These are phyloP conservation scores for Orius laevigatus DNA, from an alignment of 1,140 invertebrate genomes.

Conservation along the genomic window DNA sequence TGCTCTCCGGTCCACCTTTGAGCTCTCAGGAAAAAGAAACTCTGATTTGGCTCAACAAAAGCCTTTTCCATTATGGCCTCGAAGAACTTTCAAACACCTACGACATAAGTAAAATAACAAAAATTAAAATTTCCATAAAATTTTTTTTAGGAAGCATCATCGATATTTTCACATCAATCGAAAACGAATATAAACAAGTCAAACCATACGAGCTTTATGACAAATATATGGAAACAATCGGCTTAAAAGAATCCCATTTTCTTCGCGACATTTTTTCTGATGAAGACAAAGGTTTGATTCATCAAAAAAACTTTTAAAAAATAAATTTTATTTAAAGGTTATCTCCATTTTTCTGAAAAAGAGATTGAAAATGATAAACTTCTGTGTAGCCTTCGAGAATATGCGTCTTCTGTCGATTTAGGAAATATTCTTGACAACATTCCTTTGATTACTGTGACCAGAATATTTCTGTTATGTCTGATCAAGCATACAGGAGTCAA, in stretches of 20 bases:
- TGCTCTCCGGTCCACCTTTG: constrained; percentile 33
- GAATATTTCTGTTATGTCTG: constrained; percentile 34
- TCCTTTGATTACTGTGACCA: constrained; percentile 31
- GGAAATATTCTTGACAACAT: constrained; percentile 25
- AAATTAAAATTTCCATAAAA: too few species aligned
- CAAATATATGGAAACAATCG: constrained; percentile 12
- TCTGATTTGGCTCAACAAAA: constrained; percentile 33
- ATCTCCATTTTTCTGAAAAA: constrained; percentile 12
- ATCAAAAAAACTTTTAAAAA: neutral
- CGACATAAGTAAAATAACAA: constrained; percentile 19
- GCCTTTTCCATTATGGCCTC: constrained; percentile 38
- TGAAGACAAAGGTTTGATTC: constrained; percentile 4
- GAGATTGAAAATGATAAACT: constrained; percentile 11
- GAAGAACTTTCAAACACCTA: constrained; percentile 21
- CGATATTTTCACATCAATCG: constrained; percentile 10
- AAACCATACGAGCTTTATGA: constrained; percentile 6
- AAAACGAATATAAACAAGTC: neutral
- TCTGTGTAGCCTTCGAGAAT: constrained; percentile 10
- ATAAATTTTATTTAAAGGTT: constrained; percentile 9
- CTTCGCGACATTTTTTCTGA: constrained; percentile 6
- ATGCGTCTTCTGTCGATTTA: constrained; percentile 9
- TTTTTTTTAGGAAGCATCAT: constrained; percentile 9
- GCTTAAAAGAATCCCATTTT: constrained; percentile 12
- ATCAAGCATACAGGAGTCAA: constrained; percentile 34
- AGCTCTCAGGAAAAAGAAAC: constrained; percentile 31